Percentiles rank a stretch among this genome's conserved stretches.
Conservation (phyloP, 2,113 vertebrate species). For the Eleginops maclovinus region DNA sequence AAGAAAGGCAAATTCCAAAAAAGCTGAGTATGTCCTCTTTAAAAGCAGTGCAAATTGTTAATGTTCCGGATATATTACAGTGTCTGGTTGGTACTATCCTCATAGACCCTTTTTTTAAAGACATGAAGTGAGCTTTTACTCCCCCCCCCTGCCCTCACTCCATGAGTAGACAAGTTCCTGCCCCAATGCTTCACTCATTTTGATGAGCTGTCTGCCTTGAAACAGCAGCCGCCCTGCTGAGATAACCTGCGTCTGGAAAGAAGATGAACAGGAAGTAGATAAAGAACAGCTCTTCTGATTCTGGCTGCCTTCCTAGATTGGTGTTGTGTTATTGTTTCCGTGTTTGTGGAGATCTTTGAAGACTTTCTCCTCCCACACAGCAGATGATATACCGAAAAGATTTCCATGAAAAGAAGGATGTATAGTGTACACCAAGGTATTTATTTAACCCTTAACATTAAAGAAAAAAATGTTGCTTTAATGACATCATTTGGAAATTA, state of each 20-base stretch:
- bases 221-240: constrained; percentile 42
- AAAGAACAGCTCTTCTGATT: constrained; percentile 4
- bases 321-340: constrained; percentile 6
- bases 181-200: constrained; percentile 43
- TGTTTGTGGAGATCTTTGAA: neutral
- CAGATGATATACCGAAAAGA: too few relatives aligned
- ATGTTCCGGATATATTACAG: neutral
- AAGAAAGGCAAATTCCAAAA: too few relatives aligned
- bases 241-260: constrained; percentile 22
- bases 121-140: constrained; percentile 24
- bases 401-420: neutral
- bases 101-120: neutral
- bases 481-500: too few relatives aligned
- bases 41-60: neutral
- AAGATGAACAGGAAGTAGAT: constrained; percentile 12
- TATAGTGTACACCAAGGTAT: too few relatives aligned
- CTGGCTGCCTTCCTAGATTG: neutral
- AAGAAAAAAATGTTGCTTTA: too few relatives aligned
- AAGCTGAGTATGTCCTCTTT: too few relatives aligned
- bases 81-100: constrained; percentile 11
- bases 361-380: neutral
- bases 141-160: neutral
- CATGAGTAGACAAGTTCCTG: constrained; percentile 25
- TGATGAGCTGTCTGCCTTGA: constrained; percentile 60
- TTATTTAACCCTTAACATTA: too few relatives aligned